phyloP scores from a whole-genome alignment of 2,113 vertebrate genomes.

The Serilophus lunatus region DNA sequence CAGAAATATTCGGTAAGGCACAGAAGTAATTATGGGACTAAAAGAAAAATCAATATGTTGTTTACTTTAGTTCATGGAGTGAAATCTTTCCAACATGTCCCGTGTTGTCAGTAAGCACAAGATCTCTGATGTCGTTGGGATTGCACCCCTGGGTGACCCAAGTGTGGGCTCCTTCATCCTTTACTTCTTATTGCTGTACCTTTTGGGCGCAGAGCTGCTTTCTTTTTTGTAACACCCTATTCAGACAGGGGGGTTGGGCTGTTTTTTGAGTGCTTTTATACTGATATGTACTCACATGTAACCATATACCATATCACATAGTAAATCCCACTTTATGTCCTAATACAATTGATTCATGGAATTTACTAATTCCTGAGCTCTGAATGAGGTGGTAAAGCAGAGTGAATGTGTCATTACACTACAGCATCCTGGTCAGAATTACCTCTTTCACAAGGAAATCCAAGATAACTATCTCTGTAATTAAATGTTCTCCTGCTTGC shows the following conservation, averaged over 20 bases:
- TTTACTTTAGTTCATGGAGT: neutral
- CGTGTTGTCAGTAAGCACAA: rapidly evolving
- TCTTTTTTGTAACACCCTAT: neutral
- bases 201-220: neutral
- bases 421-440: neutral
- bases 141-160: neutral
- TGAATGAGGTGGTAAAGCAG: neutral
- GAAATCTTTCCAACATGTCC: rapidly evolving
- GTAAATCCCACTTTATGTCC: neutral
- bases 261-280: neutral
- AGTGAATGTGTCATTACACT: neutral
- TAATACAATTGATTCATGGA: neutral
- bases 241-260: rapidly evolving
- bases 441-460: neutral
- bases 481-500: neutral
- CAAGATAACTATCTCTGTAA: conserved; percentile 3
- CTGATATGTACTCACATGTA: neutral
- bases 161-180: neutral
- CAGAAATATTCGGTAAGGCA: neutral
- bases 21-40: neutral
- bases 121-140: neutral
- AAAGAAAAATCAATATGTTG: neutral
- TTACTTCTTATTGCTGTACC: neutral
- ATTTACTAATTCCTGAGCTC: neutral
- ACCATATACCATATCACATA: neutral